Percentiles rank a stretch among this genome's conserved stretches.
Conservation (phyloP, 2,797 vertebrate species). For the Cossypha polioptera region DNA sequence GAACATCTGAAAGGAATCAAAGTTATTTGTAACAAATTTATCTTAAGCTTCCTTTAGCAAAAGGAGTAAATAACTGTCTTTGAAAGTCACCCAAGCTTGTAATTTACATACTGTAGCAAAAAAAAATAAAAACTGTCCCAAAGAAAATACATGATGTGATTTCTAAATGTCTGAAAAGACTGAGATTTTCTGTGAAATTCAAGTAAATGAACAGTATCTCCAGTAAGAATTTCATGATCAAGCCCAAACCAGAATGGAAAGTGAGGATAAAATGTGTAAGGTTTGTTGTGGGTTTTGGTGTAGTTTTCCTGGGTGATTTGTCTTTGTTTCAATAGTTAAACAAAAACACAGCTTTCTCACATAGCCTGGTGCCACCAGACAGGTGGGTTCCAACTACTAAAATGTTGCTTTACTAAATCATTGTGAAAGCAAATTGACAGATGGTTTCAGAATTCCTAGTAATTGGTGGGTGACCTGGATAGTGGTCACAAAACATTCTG, state of each 20-base stretch:
- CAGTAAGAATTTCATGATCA: not conserved
- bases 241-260: not conserved
- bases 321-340: not conserved
- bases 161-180: slow-evolving; percentile 1
- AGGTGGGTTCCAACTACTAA: not conserved
- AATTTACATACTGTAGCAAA: slow-evolving; percentile 70
- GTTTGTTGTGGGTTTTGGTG: not conserved
- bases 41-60: slow-evolving; percentile 41
- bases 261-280: not conserved
- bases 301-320: not conserved
- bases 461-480: not conserved
- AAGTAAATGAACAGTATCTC: not conserved
- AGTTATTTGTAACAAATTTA: slow-evolving; percentile 64
- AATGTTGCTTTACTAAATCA: not conserved
- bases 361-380: not conserved
- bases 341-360: not conserved
- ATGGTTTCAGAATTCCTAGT: not conserved
- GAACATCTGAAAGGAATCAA: slow-evolving; percentile 37
- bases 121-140: slow-evolving; percentile 64
- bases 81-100: slow-evolving; percentile 72
- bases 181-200: not conserved
- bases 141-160: slow-evolving; percentile 60
- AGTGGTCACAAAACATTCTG: not conserved
- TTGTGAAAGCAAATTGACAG: not conserved
- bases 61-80: slow-evolving; percentile 63